These are phyloP conservation scores for Tapirus terrestris DNA, from an alignment of 2,113 vertebrate species.

Conservation along the genomic window DNA sequence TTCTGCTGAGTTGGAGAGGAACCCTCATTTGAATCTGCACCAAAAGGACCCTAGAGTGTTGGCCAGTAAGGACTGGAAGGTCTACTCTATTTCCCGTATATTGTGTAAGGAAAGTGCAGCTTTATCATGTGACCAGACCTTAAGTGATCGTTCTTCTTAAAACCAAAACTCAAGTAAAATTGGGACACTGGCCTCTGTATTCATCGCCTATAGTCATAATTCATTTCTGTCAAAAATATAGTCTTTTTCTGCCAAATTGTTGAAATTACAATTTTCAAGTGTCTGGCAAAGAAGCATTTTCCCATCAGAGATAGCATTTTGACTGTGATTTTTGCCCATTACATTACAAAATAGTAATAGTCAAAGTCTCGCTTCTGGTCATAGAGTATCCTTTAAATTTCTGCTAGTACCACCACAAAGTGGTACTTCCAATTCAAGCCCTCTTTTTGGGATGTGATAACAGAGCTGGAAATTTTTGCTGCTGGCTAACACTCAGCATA, in stretches of 20 bases:
- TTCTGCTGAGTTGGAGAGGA: slow-evolving; percentile 8
- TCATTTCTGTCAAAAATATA: slow-evolving; percentile 63
- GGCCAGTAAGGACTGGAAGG: slow-evolving; percentile 46
- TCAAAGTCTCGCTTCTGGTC: slow-evolving; percentile 50
- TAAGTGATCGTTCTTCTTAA: slow-evolving; percentile 53
- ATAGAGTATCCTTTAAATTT: neutral
- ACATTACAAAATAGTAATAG: slow-evolving; percentile 12
- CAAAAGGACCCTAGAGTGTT: neutral
- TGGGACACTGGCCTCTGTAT: slow-evolving; percentile 28
- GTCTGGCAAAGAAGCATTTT: slow-evolving; percentile 55
- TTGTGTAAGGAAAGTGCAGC: slow-evolving; percentile 54
- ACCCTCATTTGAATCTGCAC: neutral
- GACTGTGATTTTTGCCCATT: slow-evolving; percentile 36
- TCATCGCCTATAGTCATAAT: slow-evolving; percentile 46
- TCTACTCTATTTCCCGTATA: slow-evolving; percentile 48
- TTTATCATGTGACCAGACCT: slow-evolving; percentile 44
- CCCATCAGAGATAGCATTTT: slow-evolving; percentile 59
- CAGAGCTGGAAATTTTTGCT: neutral
- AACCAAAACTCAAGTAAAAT: slow-evolving; percentile 41
- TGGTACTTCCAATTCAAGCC: neutral
- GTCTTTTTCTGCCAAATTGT: slow-evolving; percentile 47
- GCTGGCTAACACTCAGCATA: neutral
- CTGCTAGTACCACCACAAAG: neutral
- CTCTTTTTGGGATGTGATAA: neutral
- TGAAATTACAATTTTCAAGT: slow-evolving; percentile 62